phyloP scores from a whole-genome alignment of 2,113 vertebrate genomes.

The Daubentonia madagascariensis region DNA sequence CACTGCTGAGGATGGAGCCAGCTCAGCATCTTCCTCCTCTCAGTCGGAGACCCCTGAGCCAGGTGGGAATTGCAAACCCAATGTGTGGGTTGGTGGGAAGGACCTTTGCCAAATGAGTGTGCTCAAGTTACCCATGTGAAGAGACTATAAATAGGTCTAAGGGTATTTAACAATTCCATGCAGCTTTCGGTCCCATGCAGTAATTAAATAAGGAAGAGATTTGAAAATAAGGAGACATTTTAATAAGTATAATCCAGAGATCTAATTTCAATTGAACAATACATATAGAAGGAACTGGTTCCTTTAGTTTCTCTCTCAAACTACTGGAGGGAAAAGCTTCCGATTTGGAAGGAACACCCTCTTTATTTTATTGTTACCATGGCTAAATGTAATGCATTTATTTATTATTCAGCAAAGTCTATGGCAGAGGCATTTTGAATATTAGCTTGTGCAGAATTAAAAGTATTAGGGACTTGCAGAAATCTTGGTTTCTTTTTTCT shows the following conservation, averaged over 20 bases:
- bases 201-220: conserved; percentile 89
- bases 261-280: conserved; percentile 86
- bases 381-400: conserved; percentile 82
- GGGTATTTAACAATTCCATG: conserved; percentile 87
- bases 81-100: conserved; percentile 82
- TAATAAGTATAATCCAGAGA: conserved; percentile 89
- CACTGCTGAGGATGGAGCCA: conserved; percentile 93
- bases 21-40: conserved; percentile 97
- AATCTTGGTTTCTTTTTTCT: conserved; percentile 81
- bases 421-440: conserved; percentile 81
- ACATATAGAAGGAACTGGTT: conserved; percentile 80
- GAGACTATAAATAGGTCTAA: conserved; percentile 85
- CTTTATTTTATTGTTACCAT: conserved; percentile 79
- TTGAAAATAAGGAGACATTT: conserved; percentile 89
- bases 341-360: conserved; percentile 79
- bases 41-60: conserved; percentile 98
- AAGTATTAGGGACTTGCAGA: conserved; percentile 83
- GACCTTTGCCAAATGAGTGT: conserved; percentile 84
- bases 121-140: conserved; percentile 81
- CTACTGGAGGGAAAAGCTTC: conserved; percentile 79
- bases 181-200: conserved; percentile 82
- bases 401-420: conserved; percentile 86
- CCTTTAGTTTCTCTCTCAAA: conserved; percentile 83
- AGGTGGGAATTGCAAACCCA: conserved; percentile 90
- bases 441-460: conserved; percentile 84